phyloP scores from a whole-genome alignment of 2,888 invertebrate species.

The Pogonocherus hispidulus region DNA sequence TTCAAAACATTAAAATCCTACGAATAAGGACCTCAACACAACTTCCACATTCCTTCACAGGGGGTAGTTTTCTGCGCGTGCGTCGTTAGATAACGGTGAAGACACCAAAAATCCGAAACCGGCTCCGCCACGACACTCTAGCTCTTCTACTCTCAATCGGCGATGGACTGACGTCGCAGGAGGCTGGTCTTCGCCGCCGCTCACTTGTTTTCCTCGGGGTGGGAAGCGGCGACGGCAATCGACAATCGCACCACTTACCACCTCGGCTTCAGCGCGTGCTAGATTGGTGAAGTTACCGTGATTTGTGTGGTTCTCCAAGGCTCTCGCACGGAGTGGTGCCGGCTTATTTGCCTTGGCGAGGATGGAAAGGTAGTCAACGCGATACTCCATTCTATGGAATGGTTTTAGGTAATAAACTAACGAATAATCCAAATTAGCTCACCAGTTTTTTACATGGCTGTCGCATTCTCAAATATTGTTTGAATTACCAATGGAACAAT shows the following conservation, averaged over 20 bases:
- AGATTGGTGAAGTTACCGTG: constrained; percentile 35
- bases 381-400: not conserved
- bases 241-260: constrained; percentile 51
- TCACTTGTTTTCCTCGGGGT: constrained; percentile 61
- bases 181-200: constrained; percentile 57
- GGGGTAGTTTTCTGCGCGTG: constrained; percentile 45
- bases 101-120: constrained; percentile 39
- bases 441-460: too few species aligned
- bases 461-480: too few species aligned
- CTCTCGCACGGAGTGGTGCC: constrained; percentile 34
- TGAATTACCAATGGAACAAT: too few species aligned
- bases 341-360: constrained; percentile 36
- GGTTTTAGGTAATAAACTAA: not conserved
- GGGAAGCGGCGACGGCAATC: constrained; percentile 56
- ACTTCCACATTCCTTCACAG: not conserved
- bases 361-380: constrained; percentile 33
- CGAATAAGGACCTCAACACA: not conserved
- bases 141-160: constrained; percentile 60
- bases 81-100: constrained; percentile 43
- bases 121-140: constrained; percentile 48
- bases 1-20: too few species aligned
- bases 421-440: too few species aligned
- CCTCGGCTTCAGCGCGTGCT: constrained; percentile 30
- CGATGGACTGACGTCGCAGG: constrained; percentile 59
- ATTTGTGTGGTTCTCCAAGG: constrained; percentile 43